Percentiles rank a stretch among this genome's conserved stretches.
Conservation (phyloP, 2,113 vertebrate species). For the Puma concolor region DNA sequence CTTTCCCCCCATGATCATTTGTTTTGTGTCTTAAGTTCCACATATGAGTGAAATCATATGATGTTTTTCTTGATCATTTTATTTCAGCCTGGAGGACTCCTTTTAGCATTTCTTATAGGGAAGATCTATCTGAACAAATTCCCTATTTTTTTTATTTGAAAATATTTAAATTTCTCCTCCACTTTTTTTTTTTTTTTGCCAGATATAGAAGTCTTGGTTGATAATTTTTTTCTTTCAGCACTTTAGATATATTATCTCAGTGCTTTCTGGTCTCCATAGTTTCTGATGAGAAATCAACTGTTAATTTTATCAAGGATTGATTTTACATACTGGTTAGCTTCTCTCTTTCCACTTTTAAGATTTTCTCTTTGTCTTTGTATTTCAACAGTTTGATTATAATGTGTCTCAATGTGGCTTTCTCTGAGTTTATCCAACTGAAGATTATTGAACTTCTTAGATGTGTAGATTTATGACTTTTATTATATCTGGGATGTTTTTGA, state of each 20-base stretch:
- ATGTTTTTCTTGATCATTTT: too few relatives aligned
- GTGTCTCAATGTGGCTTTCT: background rate
- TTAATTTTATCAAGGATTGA: background rate
- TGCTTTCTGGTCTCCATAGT: background rate
- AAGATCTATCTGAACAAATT: background rate
- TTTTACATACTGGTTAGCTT: background rate
- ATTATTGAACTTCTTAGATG: background rate
- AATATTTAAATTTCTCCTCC: background rate
- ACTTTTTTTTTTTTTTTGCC: background rate
- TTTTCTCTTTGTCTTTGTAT: background rate
- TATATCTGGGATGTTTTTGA: background rate
- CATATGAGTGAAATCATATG: too few relatives aligned
- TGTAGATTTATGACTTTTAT: background rate
- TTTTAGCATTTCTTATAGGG: background rate
- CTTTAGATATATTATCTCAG: background rate
- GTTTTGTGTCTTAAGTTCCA: too few relatives aligned
- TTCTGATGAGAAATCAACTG: background rate
- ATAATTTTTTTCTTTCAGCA: background rate
- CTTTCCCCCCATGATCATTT: too few relatives aligned
- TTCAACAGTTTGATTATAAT: too few relatives aligned
- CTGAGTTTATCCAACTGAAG: background rate
- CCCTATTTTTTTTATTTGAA: background rate
- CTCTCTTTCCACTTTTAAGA: background rate
- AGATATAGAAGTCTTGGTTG: background rate
- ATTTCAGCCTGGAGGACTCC: background rate